Percentiles rank a stretch among this genome's conserved stretches.
Conservation (phyloP, 1,140 invertebrate species). For the Zaprionus africanus region DNA sequence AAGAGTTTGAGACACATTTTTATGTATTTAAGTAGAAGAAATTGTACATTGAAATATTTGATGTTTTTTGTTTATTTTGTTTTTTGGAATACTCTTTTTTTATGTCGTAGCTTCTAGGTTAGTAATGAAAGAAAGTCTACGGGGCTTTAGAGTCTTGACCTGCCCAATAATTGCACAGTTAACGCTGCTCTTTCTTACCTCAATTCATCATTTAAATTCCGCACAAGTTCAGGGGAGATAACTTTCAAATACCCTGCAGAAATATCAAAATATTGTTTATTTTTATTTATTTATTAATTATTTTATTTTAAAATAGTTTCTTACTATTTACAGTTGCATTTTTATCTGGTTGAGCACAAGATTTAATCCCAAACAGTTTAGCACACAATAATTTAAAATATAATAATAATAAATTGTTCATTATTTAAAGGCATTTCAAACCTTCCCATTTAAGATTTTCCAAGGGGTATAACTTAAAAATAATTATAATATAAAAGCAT, state of each 20-base stretch:
- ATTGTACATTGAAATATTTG: background rate
- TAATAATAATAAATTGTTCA: too few relatives aligned
- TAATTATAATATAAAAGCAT: constrained; percentile 19
- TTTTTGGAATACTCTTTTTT: background rate
- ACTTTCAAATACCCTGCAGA: background rate
- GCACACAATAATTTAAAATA: too few relatives aligned
- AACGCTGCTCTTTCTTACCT: background rate
- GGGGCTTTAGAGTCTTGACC: background rate
- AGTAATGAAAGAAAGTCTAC: background rate
- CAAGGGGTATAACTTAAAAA: background rate
- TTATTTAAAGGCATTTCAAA: background rate
- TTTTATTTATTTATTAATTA: too few relatives aligned
- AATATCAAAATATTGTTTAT: too few relatives aligned
- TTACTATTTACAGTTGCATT: too few relatives aligned
- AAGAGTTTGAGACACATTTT: background rate
- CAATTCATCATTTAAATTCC: background rate
- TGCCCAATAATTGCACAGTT: background rate
- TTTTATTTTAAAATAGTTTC: too few relatives aligned
- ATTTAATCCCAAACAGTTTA: too few relatives aligned
- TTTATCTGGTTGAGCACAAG: too few relatives aligned
- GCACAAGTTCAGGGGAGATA: background rate
- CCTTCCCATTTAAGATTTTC: background rate
- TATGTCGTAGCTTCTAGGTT: background rate
- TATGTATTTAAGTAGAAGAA: background rate
- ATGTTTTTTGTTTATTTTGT: background rate